These are phyloP conservation scores for Lycodopsis pacificus DNA, from an alignment of 2,797 vertebrate genomes.

Conservation along the genomic window DNA sequence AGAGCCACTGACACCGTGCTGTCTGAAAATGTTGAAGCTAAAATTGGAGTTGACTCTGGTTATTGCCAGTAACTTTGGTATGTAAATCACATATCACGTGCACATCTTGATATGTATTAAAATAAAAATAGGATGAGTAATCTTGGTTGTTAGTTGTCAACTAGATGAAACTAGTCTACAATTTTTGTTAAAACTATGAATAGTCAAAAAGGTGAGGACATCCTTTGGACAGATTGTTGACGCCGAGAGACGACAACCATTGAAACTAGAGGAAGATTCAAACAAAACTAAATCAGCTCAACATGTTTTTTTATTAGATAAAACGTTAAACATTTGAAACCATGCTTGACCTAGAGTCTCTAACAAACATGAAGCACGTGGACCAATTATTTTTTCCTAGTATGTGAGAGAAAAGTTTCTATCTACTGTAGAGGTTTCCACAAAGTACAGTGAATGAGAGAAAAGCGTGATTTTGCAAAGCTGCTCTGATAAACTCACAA, in stretches of 20 bases:
- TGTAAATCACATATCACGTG: conserved; percentile 48
- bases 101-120: conserved; percentile 24
- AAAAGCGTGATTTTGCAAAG: conserved; percentile 56
- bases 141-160: conserved; percentile 16
- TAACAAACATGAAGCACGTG: conserved; percentile 69
- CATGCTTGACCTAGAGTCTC: conserved; percentile 71
- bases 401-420: conserved; percentile 59
- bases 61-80: conserved; percentile 65
- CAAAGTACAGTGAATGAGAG: conserved; percentile 69
- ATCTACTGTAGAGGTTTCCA: conserved; percentile 68
- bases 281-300: conserved; percentile 55
- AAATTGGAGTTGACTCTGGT: conserved; percentile 21
- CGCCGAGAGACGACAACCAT: conserved; percentile 42
- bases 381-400: conserved; percentile 42
- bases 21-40: conserved; percentile 21
- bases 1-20: conserved; percentile 28
- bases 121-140: conserved; percentile 14
- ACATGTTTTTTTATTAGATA: conserved; percentile 48
- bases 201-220: conserved; percentile 26
- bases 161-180: conserved; percentile 25
- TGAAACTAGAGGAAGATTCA: conserved; percentile 35
- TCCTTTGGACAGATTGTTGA: conserved; percentile 29
- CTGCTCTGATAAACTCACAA: conserved; percentile 57
- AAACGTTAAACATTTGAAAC: conserved; percentile 66
- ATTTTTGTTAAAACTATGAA: conserved; percentile 23